phyloP scores from a whole-genome alignment of 1,140 invertebrate species.

The Dinoponera quadriceps region DNA sequence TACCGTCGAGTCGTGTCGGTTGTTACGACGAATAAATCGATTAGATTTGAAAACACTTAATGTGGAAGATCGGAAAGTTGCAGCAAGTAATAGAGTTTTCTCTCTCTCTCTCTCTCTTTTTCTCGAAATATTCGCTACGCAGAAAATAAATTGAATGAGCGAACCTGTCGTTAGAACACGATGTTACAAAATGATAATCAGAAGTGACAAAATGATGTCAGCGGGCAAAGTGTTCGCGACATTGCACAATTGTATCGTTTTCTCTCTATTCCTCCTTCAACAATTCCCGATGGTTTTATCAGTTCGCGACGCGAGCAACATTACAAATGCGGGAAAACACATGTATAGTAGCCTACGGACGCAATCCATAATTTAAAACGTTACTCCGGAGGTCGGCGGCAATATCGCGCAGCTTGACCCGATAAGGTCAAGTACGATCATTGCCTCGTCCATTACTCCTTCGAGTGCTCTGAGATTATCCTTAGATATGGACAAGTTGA shows the following conservation, averaged over 20 bases:
- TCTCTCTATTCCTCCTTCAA: too few relatives aligned
- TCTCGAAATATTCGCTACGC: neutral
- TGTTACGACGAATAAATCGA: neutral
- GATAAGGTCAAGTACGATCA: conserved; percentile 8
- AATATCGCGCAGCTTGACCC: neutral
- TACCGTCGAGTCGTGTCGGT: neutral
- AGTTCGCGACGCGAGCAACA: neutral
- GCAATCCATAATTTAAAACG: neutral
- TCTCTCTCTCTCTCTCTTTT: neutral
- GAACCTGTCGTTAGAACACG: neutral
- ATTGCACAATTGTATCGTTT: too few relatives aligned
- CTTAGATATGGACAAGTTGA: conserved; percentile 53
- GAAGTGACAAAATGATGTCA: too few relatives aligned
- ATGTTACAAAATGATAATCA: too few relatives aligned
- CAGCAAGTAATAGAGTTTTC: too few relatives aligned
- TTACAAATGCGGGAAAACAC: neutral
- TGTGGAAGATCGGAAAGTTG: neutral
- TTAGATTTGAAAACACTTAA: conserved; percentile 8
- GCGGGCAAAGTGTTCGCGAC: too few relatives aligned
- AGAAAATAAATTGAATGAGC: neutral
- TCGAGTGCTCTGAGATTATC: conserved; percentile 27
- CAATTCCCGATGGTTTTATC: too few relatives aligned
- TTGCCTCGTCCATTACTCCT: conserved; percentile 36
- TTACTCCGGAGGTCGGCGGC: neutral
- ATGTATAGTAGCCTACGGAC: neutral